Evolutionary conservation across 2,113 vertebrate species (phyloP).

Genomic region (Hepsetus odoe): DNA sequence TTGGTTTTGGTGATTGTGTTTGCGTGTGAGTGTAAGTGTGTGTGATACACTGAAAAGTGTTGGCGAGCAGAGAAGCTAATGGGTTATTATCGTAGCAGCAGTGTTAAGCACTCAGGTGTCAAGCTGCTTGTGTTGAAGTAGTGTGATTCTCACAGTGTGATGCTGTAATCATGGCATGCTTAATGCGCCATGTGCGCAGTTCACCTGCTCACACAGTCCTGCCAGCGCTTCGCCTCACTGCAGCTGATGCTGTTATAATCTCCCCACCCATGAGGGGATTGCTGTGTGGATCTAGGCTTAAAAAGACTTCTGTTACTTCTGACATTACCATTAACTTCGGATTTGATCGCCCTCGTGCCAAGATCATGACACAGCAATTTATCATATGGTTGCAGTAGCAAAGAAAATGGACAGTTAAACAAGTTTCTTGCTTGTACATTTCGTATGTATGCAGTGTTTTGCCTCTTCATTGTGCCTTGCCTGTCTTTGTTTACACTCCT

Average conservation of each 20-base stretch:
- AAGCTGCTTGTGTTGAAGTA: conserved; percentile 32
- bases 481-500: no score
- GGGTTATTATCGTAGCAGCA: conserved; percentile 35
- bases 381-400: neutral
- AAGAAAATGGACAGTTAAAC: neutral
- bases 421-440: no score
- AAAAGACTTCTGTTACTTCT: conserved; percentile 1
- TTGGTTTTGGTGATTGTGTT: conserved; percentile 1
- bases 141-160: conserved; percentile 41
- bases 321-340: neutral
- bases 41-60: neutral
- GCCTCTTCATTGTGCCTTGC: no score
- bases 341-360: neutral
- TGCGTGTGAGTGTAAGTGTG: conserved; percentile 20
- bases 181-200: conserved; percentile 26
- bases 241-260: neutral
- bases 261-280: neutral
- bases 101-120: conserved; percentile 7
- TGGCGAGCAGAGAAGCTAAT: conserved; percentile 19
- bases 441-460: no score
- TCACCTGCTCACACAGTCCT: neutral
- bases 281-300: neutral
- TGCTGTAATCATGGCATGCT: conserved; percentile 41
- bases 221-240: neutral
- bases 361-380: neutral